phyloP scores from a whole-genome alignment of 2,113 vertebrate genomes.

The Datnioides undecimradiatus region DNA sequence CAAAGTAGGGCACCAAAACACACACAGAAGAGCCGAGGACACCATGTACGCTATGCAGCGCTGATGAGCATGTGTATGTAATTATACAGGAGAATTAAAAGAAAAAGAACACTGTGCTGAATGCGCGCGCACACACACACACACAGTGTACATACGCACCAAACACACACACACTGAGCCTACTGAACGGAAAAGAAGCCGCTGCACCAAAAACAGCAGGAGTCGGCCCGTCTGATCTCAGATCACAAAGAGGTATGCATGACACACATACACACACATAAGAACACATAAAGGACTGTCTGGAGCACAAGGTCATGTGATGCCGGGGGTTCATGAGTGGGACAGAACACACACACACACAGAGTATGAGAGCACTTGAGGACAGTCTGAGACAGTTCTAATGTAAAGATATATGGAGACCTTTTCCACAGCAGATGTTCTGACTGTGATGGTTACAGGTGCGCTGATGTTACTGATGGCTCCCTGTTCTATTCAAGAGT shows the following conservation, averaged over 20 bases:
- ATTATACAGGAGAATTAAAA: slow-evolving; percentile 51
- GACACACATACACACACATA: slow-evolving; percentile 29
- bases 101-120: slow-evolving; percentile 42
- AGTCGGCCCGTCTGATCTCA: slow-evolving; percentile 22
- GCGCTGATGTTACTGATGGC: no score
- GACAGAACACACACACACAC: slow-evolving; percentile 35
- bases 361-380: slow-evolving; percentile 41
- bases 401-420: slow-evolving; percentile 23
- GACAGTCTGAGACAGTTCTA: slow-evolving; percentile 34
- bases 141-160: not conserved
- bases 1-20: slow-evolving; percentile 67
- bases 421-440: not conserved
- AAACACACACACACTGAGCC: not conserved
- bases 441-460: no score
- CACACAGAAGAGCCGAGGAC: slow-evolving; percentile 42
- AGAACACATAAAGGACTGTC: slow-evolving; percentile 31
- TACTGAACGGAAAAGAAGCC: slow-evolving; percentile 13
- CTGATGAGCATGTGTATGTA: slow-evolving; percentile 59
- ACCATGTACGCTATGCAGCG: slow-evolving; percentile 48
- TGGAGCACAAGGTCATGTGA: slow-evolving; percentile 66
- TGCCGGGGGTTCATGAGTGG: slow-evolving; percentile 52
- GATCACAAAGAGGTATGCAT: slow-evolving; percentile 47
- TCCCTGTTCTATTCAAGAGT: not conserved
- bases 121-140: not conserved
- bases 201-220: slow-evolving; percentile 52